Conservation (phyloP, 1,140 invertebrate species). For the Leptinotarsa undecemlineata region DNA sequence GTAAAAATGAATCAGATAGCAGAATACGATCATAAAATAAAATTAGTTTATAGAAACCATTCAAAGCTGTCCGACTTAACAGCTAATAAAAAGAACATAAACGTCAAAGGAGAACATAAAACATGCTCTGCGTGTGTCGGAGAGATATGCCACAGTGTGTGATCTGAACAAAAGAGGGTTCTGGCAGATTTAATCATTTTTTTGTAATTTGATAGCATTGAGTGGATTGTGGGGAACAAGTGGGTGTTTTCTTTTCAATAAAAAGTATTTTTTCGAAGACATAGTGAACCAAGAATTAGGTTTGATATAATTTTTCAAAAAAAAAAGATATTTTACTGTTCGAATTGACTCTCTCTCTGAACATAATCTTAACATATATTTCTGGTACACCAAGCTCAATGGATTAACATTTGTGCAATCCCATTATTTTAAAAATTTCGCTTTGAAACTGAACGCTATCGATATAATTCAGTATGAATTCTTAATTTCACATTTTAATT, state of each 20-base stretch:
- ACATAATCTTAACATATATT: too few relatives aligned
- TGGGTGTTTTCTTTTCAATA: too few relatives aligned
- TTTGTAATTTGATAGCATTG: neutral
- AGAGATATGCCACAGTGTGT: slow-evolving; percentile 37
- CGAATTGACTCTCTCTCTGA: too few relatives aligned
- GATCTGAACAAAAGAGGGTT: slow-evolving; percentile 14
- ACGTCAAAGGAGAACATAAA: slow-evolving; percentile 47
- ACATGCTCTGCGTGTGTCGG: slow-evolving; percentile 47
- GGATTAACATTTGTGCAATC: too few relatives aligned
- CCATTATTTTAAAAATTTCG: too few relatives aligned
- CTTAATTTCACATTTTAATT: too few relatives aligned
- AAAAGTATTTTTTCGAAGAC: neutral
- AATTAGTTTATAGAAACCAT: slow-evolving; percentile 45
- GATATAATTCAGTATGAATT: too few relatives aligned
- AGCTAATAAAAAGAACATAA: slow-evolving; percentile 50
- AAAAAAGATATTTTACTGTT: too few relatives aligned
- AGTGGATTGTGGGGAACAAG: neutral
- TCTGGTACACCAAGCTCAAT: too few relatives aligned
- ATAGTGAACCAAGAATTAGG: neutral
- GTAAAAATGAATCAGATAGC: neutral
- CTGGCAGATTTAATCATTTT: neutral
- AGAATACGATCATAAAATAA: slow-evolving; percentile 35
- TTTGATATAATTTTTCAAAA: neutral
- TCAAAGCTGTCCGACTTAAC: slow-evolving; percentile 44
- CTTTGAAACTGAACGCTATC: too few relatives aligned